Percentiles rank a stretch among this genome's conserved stretches.
Evolutionary conservation across 2,113 vertebrate species (phyloP).

Genomic region (Ceratotherium simum): DNA sequence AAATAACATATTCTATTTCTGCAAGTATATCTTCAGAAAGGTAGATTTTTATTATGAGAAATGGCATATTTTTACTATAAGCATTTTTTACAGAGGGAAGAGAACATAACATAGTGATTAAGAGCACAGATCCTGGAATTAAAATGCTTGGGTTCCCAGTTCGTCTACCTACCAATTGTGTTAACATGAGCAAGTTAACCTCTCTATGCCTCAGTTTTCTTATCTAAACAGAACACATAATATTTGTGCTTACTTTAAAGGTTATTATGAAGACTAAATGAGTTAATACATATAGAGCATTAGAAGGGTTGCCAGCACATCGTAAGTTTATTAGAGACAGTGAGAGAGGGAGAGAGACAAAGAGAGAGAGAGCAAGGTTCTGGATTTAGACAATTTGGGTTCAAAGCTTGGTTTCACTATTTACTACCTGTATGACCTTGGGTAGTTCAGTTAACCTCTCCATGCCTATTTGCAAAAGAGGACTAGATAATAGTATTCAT

Average conservation of each 20-base stretch:
- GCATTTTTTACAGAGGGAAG: background rate
- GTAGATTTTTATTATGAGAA: conserved; percentile 35
- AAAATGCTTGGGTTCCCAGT: background rate
- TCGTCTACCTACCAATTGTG: background rate
- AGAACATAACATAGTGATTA: background rate
- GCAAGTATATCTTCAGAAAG: background rate
- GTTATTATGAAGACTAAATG: background rate
- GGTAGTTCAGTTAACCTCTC: background rate
- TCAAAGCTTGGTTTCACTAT: background rate
- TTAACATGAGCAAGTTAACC: background rate
- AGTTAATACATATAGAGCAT: background rate
- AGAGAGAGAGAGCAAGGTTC: background rate
- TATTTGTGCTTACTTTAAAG: conserved; percentile 24
- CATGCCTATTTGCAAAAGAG: background rate
- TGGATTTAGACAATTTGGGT: background rate
- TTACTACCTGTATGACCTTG: background rate
- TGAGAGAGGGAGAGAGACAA: too few relatives aligned
- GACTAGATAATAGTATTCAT: background rate
- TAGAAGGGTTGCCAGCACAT: background rate
- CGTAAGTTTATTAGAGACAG: background rate
- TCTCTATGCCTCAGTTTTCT: background rate
- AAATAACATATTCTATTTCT: background rate
- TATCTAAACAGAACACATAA: background rate
- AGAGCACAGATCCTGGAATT: background rate
- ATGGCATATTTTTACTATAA: background rate